Evolutionary conservation across 2,113 vertebrate species (phyloP).

Genomic region (Myotis yumanensis): DNA sequence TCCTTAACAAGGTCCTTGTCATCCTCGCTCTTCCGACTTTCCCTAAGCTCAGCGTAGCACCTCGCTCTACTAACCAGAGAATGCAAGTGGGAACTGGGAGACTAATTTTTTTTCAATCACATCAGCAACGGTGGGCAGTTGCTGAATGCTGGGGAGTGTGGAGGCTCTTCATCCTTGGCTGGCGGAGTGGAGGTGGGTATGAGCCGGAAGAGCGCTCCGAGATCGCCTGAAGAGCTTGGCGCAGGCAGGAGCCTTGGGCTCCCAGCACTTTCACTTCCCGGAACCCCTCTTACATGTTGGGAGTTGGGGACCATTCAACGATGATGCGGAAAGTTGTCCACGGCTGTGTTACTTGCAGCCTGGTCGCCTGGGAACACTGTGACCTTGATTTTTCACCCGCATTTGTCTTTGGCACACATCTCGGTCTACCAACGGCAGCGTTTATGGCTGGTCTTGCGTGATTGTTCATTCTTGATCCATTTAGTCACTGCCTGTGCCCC

Average conservation of each 20-base stretch:
- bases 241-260: background rate
- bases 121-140: background rate
- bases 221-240: background rate
- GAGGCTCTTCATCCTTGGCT: background rate
- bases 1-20: background rate
- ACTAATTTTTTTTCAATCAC: background rate
- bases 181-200: background rate
- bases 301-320: background rate
- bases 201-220: background rate
- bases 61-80: background rate
- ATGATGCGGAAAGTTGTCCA: accelerated
- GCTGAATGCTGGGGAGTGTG: background rate
- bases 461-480: background rate
- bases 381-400: background rate
- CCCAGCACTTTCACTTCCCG: background rate
- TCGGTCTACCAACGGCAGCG: background rate
- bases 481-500: background rate
- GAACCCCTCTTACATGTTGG: background rate
- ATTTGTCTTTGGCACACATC: background rate
- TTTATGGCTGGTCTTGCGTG: accelerated
- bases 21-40: background rate
- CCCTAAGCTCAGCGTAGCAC: background rate
- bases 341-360: accelerated
- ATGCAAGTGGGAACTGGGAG: background rate
- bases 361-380: accelerated